Evolutionary conservation across 1,140 invertebrate genomes (phyloP).

Genomic region (Apis mellifera): Amel_HAv3.1 CM009936.2:4138001-4138500

Average conservation of each 20-base stretch:
- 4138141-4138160: neutral
- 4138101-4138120: constrained; percentile 1
- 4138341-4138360: constrained; percentile 14
- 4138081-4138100: constrained; percentile 29
- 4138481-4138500: neutral
- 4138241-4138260: neutral
- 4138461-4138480: constrained; percentile 2
- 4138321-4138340: neutral
- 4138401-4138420: neutral
- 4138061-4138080: constrained; percentile 10
- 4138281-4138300: neutral
- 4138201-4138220: neutral
- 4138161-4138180: constrained; percentile 26
- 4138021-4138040: constrained; percentile 7
- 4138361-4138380: neutral
- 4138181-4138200: neutral
- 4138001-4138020: constrained; percentile 4
- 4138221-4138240: neutral
- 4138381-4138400: neutral
- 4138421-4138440: neutral
- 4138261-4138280: too few relatives aligned
- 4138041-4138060: constrained; percentile 8
- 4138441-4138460: neutral
- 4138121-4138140: constrained; percentile 1
- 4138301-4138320: neutral